Evolutionary conservation across 1,140 invertebrate species (phyloP).

Genomic region (Antheraea mylitta): DNA sequence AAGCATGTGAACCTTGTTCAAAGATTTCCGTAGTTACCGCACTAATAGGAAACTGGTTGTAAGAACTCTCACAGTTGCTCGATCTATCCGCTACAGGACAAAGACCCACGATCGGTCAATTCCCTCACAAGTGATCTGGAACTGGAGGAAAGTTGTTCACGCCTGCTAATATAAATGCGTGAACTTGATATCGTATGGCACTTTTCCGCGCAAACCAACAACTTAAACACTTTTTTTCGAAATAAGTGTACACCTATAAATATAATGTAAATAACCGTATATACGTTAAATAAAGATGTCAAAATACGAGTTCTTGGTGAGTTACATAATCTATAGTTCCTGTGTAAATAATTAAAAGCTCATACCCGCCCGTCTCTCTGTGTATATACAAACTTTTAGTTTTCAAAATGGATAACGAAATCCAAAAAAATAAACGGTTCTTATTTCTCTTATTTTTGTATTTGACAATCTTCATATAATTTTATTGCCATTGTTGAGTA

Average conservation of each 20-base stretch:
- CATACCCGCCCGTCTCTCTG: too few species aligned
- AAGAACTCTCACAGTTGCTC: slow-evolving; percentile 42
- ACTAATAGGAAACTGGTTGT: not conserved
- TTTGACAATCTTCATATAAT: too few species aligned
- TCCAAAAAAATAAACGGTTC: too few species aligned
- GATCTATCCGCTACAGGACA: slow-evolving; percentile 68
- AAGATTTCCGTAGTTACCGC: not conserved
- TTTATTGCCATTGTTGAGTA: too few species aligned
- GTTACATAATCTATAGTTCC: slow-evolving; percentile 23
- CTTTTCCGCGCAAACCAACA: slow-evolving; percentile 59
- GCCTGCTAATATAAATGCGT: slow-evolving; percentile 68
- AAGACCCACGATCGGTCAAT: slow-evolving; percentile 70
- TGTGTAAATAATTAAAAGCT: not conserved
- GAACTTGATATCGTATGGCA: slow-evolving; percentile 68
- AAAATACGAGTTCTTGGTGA: slow-evolving; percentile 59
- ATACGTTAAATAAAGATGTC: slow-evolving; percentile 39
- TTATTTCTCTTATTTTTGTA: too few species aligned
- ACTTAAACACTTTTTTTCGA: slow-evolving; percentile 63
- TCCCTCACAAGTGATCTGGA: slow-evolving; percentile 59
- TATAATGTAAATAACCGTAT: not conserved
- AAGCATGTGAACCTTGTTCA: not conserved
- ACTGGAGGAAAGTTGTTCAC: slow-evolving; percentile 63
- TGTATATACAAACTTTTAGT: too few species aligned
- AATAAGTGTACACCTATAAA: slow-evolving; percentile 15
- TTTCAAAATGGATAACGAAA: too few species aligned